Evolutionary conservation across 2,113 vertebrate species (phyloP).

Genomic region (Galbula dea): DNA sequence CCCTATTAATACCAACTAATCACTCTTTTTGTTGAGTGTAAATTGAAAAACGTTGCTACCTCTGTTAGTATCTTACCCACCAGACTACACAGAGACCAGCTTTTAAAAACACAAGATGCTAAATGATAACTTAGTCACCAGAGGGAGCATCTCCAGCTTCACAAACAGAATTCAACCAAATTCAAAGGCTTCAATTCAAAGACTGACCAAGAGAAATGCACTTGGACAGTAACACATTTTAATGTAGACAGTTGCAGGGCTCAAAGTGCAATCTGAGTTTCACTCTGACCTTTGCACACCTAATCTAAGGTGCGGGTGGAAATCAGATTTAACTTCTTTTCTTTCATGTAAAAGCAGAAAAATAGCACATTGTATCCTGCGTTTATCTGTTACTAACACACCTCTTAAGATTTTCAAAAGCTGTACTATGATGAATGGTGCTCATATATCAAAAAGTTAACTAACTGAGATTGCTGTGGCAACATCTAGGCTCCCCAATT

Average conservation of each 20-base stretch:
- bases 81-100: not conserved
- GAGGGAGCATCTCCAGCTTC: not conserved
- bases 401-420: not conserved
- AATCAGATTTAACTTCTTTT: not conserved
- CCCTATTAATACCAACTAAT: not conserved
- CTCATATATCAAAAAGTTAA: not conserved
- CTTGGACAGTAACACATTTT: not conserved
- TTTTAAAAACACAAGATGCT: not conserved
- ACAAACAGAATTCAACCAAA: not conserved
- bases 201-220: not conserved
- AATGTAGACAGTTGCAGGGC: not conserved
- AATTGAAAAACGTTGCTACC: not conserved
- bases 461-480: not conserved
- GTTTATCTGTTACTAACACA: not conserved
- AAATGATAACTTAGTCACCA: not conserved
- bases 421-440: not conserved
- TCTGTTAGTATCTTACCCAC: not conserved
- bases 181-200: too few relatives aligned
- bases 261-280: not conserved
- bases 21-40: not conserved
- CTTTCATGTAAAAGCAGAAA: not conserved
- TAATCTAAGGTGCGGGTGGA: not conserved
- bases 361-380: accelerated
- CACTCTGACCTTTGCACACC: not conserved
- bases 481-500: not conserved